Evolutionary conservation across 2,888 invertebrate species (phyloP).

Genomic region (Serripes groenlandicus): DNA sequence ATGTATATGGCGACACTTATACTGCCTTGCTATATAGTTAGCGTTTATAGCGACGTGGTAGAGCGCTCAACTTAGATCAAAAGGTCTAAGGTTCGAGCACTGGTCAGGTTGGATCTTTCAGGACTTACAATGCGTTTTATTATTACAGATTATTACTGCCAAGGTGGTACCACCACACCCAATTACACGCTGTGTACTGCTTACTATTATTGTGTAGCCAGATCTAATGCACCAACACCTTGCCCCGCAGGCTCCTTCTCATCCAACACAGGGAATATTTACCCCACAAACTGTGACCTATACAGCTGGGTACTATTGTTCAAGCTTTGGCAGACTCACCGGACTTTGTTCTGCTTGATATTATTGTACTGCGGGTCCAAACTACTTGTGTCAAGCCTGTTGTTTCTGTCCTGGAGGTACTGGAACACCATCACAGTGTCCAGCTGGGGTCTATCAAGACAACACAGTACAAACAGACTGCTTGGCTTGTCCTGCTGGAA

Average conservation of each 20-base stretch:
- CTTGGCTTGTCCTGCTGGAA: conserved; percentile 82
- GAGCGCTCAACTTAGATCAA: too few species aligned
- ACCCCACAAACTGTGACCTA: conserved; percentile 80
- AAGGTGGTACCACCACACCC: conserved; percentile 75
- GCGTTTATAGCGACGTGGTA: too few species aligned
- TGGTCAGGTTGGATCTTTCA: too few species aligned
- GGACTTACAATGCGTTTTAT: too few species aligned
- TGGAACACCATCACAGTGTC: conserved; percentile 78
- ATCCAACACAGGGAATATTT: conserved; percentile 76
- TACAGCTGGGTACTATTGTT: conserved; percentile 83
- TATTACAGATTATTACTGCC: conserved; percentile 78
- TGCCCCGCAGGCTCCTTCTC: conserved; percentile 84
- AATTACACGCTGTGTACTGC: conserved; percentile 79
- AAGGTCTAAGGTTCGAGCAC: too few species aligned
- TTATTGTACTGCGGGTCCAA: conserved; percentile 96
- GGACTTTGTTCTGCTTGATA: conserved; percentile 82
- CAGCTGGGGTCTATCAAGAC: conserved; percentile 82
- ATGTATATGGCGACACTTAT: too few species aligned
- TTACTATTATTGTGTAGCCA: conserved; percentile 80
- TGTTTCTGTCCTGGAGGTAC: conserved; percentile 82
- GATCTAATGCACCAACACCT: conserved; percentile 78
- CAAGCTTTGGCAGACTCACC: conserved; percentile 78
- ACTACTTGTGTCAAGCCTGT: conserved; percentile 82
- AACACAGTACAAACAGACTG: conserved; percentile 76
- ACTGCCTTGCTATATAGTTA: too few species aligned